Evolutionary conservation across 1,140 invertebrate species (phyloP), one percentile per base, ranked within the genome.

Genomic region (Vanessa atalanta): DNA sequence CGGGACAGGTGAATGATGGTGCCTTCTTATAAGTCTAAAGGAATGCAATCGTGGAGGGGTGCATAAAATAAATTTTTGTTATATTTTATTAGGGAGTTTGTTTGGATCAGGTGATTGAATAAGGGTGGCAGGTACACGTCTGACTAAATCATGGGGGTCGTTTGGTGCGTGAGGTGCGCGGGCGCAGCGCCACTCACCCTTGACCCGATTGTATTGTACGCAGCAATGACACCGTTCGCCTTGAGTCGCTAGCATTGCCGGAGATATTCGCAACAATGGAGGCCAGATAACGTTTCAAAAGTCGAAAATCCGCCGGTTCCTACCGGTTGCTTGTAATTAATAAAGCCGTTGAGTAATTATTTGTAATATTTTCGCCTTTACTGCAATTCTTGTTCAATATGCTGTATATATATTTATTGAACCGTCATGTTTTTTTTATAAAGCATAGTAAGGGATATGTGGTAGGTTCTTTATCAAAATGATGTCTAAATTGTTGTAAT

Each of bases 211-310:
- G 86, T 87, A 90, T 89, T 89, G 86, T 88, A 89, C 90, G 87
- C 89, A 91, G 90, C 88, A 90, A 89, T 92, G 90, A 91, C 90
- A 92, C 89, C 86, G 89, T 77, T 92, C 88, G 88, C 90, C 90
- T 92, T 91, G 90, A 91, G 88, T 85, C 85, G 88, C 84, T 90
- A 91, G 85, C 89, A 91, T 88, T 91, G 89, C 88, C 89, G 88
- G 89, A 92, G 90, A 92, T 92, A 92, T 92, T 91, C 85, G 90
- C 90, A 92, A 92, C 90, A 93, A 93, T 93, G 88, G 90, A 91
- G 89, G 89, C 89, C 89, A 92, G 90, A 92, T 92, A 91, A 91
- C 88, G 81, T 92, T 92, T 88, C 89, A 90, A 91, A 92, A 88
- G 91, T 89, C 83, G 87, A 92, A 92, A 92, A 92, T 89, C 84